Conservation (phyloP, 2,113 vertebrate species). For the Tachycineta bicolor region DNA sequence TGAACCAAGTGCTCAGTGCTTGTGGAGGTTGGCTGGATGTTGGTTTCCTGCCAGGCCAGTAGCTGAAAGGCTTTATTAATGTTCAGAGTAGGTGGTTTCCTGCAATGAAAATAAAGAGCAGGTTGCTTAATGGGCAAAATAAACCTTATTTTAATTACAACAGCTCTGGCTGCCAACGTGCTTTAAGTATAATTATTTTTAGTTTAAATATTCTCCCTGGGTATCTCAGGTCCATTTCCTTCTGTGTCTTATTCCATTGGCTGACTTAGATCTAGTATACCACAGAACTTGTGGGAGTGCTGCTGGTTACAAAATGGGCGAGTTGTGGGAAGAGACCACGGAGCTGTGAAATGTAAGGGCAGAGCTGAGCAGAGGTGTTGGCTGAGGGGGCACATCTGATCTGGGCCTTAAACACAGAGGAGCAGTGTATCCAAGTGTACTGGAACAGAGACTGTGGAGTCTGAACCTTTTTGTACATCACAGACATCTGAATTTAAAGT, state of each 20-base stretch:
- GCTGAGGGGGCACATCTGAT: not conserved
- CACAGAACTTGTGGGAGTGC: not conserved
- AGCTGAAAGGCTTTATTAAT: slow-evolving; percentile 10
- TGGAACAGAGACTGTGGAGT: not conserved
- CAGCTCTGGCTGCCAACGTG: not conserved
- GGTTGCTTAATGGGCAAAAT: not conserved
- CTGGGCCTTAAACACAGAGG: not conserved
- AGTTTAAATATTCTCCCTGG: not conserved
- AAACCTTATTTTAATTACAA: slow-evolving; percentile 30
- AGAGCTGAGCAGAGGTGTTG: not conserved
- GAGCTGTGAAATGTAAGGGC: not conserved
- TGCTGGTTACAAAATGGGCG: not conserved
- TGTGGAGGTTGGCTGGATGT: not conserved
- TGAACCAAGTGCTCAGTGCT: not conserved
- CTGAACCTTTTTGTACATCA: not conserved
- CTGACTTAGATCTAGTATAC: not conserved
- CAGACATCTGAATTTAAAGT: not conserved
- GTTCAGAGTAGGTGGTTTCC: not conserved
- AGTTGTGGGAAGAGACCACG: not conserved
- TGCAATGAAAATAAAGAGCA: not conserved
- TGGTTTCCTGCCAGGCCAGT: not conserved
- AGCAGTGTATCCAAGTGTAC: not conserved
- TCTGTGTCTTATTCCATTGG: not conserved
- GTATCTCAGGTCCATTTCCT: not conserved
- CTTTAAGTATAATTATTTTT: slow-evolving; percentile 12